Percentiles rank a stretch among this genome's conserved stretches.
These are phyloP conservation scores for Tipula vernalis DNA, from an alignment of 2,888 invertebrate species.

Conservation along the genomic window DNA sequence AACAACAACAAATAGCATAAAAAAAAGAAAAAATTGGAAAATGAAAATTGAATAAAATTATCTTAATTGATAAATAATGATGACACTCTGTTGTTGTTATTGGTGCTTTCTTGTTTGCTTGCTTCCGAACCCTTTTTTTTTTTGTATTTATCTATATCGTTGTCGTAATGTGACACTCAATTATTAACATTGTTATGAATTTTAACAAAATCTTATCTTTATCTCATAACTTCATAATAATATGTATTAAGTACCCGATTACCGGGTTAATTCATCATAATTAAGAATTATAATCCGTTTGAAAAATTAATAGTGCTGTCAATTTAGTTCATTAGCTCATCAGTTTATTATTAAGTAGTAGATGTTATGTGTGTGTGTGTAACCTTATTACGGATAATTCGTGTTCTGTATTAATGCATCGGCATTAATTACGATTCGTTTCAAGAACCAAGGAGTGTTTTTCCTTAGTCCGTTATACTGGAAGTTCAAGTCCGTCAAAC, in stretches of 20 bases:
- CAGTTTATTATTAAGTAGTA: too few species aligned
- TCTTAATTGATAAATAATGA: constrained; percentile 4
- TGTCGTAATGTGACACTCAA: constrained; percentile 4
- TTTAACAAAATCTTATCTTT: background rate
- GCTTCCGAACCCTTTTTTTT: background rate
- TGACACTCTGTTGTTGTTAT: background rate
- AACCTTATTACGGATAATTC: too few species aligned
- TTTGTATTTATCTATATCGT: background rate
- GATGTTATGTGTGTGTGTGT: too few species aligned
- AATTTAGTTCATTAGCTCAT: background rate
- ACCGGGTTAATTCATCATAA: background rate
- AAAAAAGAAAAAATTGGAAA: background rate
- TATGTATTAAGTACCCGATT: background rate
- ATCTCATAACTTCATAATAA: background rate
- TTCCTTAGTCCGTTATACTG: too few species aligned
- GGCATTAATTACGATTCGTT: too few species aligned
- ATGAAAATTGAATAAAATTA: constrained; percentile 4
- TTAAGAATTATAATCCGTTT: background rate
- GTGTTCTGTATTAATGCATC: too few species aligned
- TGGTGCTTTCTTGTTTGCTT: background rate
- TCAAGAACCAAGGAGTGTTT: too few species aligned
- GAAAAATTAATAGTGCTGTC: background rate
- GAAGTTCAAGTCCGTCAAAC: too few species aligned
- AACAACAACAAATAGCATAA: background rate
- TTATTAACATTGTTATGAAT: background rate